phyloP scores from a whole-genome alignment of 2,888 invertebrate genomes.

The Hemithea aestivaria region DNA sequence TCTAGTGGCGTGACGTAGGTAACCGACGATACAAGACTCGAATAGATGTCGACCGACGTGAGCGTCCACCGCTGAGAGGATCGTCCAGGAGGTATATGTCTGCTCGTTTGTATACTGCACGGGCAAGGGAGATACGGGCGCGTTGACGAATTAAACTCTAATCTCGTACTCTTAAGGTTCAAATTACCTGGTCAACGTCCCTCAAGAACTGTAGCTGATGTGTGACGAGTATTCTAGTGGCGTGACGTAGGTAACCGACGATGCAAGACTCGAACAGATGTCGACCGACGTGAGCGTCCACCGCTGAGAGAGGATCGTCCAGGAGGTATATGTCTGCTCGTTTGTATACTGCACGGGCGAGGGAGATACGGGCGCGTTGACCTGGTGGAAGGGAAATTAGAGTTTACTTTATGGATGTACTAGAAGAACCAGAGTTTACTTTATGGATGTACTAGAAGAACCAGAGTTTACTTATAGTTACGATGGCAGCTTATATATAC shows the following conservation, averaged over 20 bases:
- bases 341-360: conserved; percentile 92
- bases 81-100: conserved; percentile 94
- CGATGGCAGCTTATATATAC: too few relatives aligned
- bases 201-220: conserved; percentile 85
- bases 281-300: conserved; percentile 94
- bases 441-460: too few relatives aligned
- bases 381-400: conserved; percentile 79
- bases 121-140: conserved; percentile 92
- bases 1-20: conserved; percentile 83
- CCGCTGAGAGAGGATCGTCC: conserved; percentile 95
- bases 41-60: conserved; percentile 94
- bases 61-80: conserved; percentile 95
- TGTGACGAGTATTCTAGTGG: conserved; percentile 87
- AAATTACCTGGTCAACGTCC: conserved; percentile 69
- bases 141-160: conserved; percentile 79
- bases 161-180: not conserved
- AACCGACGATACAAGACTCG: conserved; percentile 85
- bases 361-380: conserved; percentile 92
- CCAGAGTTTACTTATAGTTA: too few relatives aligned
- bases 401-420: too few relatives aligned
- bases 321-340: conserved; percentile 92
- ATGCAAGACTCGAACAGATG: conserved; percentile 93
- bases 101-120: conserved; percentile 91
- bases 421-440: too few relatives aligned
- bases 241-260: conserved; percentile 81